phyloP scores from a whole-genome alignment of 2,797 vertebrate genomes.

The Chiroxiphia lanceolata region DNA sequence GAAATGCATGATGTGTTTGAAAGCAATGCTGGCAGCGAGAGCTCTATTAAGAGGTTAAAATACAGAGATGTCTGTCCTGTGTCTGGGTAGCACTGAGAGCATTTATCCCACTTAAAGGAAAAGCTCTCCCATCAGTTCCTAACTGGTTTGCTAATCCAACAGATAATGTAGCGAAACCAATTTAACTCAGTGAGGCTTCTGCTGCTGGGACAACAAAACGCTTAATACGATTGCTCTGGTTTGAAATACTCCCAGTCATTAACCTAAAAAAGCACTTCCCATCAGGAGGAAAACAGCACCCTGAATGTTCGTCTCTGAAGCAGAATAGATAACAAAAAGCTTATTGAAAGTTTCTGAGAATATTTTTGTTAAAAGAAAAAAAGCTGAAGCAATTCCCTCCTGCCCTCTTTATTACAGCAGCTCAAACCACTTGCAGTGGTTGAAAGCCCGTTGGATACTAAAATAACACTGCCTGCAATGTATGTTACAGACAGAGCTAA shows the following conservation, averaged over 20 bases:
- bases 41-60: background rate
- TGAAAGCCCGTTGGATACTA: background rate
- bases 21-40: background rate
- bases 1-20: background rate
- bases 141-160: slow-evolving; percentile 16
- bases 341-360: background rate
- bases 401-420: background rate
- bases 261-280: slow-evolving; percentile 20
- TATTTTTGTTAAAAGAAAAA: background rate
- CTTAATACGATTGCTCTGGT: slow-evolving; percentile 27
- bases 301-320: background rate
- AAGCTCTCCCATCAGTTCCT: slow-evolving; percentile 16
- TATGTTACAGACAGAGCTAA: background rate
- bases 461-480: background rate
- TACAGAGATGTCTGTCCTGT: background rate
- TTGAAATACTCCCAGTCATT: slow-evolving; percentile 42
- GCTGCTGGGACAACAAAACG: slow-evolving; percentile 4
- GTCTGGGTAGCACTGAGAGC: slow-evolving; percentile 12
- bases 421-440: background rate
- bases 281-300: background rate
- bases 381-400: background rate
- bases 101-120: slow-evolving; percentile 6
- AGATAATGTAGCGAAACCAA: slow-evolving; percentile 57
- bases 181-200: slow-evolving; percentile 56
- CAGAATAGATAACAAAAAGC: background rate